These are phyloP conservation scores for Erethizon dorsatum DNA, from an alignment of 2,797 vertebrate species.

Conservation along the genomic window DNA sequence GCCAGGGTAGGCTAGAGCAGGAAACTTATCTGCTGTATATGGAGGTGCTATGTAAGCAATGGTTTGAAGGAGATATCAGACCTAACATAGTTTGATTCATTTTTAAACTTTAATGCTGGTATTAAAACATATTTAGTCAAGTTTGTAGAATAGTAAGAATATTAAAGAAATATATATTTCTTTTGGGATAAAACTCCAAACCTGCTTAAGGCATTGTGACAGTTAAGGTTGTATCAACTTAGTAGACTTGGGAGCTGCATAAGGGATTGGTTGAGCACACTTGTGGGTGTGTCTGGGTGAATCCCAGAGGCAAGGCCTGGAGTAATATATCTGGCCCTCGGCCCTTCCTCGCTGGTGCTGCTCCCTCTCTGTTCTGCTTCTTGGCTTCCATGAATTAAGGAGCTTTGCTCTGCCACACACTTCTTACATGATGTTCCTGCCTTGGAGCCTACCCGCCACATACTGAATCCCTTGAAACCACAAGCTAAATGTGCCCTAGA, in stretches of 20 bases:
- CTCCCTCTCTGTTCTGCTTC: background rate
- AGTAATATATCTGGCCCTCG: background rate
- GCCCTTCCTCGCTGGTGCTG: background rate
- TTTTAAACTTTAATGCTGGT: background rate
- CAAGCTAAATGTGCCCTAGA: background rate
- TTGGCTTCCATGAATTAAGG: background rate
- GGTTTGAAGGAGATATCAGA: conserved; percentile 27
- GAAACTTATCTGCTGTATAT: conserved; percentile 13
- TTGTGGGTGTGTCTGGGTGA: background rate
- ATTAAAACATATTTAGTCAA: conserved; percentile 57
- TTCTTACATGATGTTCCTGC: background rate
- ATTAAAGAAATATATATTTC: background rate
- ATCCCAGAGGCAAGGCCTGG: too few species aligned
- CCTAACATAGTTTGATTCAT: background rate
- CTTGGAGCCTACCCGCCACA: background rate
- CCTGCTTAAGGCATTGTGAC: background rate
- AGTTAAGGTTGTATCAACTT: background rate
- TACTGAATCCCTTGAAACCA: background rate
- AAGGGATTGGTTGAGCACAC: background rate
- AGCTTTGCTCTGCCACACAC: background rate
- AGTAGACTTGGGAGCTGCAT: background rate
- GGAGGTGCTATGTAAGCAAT: conserved; percentile 25
- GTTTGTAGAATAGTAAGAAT: conserved; percentile 43
- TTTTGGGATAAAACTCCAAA: conserved; percentile 58
- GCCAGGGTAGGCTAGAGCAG: background rate